Percentiles rank a stretch among this genome's conserved stretches.
Evolutionary conservation across 2,797 vertebrate genomes (phyloP).

Genomic region (Falco columbarius): DNA sequence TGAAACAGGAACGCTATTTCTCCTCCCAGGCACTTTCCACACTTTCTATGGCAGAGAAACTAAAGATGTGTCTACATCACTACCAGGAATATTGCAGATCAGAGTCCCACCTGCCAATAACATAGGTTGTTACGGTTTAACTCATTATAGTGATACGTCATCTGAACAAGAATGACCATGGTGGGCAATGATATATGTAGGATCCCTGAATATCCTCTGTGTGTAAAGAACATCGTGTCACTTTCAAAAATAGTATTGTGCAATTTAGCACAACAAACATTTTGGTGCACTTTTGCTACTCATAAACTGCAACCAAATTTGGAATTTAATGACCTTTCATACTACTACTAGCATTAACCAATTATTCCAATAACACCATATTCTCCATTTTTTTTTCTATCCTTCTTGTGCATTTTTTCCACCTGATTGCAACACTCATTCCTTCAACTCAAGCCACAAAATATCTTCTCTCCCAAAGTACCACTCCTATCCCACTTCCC

Average conservation of each 20-base stretch:
- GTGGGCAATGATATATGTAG: background rate
- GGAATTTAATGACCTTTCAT: background rate
- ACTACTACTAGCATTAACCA: background rate
- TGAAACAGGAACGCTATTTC: background rate
- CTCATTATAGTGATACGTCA: background rate
- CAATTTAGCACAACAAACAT: background rate
- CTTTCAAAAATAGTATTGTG: background rate
- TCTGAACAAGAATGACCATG: background rate
- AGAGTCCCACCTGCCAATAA: background rate
- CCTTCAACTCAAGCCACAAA: background rate
- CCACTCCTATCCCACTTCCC: background rate
- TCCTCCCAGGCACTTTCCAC: background rate
- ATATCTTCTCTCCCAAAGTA: background rate
- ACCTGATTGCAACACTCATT: background rate
- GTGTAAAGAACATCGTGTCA: background rate
- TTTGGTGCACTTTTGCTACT: background rate
- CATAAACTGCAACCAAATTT: background rate
- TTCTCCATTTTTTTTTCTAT: background rate
- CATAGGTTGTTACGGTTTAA: background rate
- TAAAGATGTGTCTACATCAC: background rate
- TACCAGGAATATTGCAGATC: background rate
- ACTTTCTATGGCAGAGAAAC: background rate
- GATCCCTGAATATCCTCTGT: background rate
- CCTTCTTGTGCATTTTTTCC: background rate
- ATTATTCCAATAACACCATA: background rate